A percentile compares a stretch with the other conserved stretches of the same genome.
Conservation (phyloP, 1,140 invertebrate species). For the Drosophila mauritiana region DNA sequence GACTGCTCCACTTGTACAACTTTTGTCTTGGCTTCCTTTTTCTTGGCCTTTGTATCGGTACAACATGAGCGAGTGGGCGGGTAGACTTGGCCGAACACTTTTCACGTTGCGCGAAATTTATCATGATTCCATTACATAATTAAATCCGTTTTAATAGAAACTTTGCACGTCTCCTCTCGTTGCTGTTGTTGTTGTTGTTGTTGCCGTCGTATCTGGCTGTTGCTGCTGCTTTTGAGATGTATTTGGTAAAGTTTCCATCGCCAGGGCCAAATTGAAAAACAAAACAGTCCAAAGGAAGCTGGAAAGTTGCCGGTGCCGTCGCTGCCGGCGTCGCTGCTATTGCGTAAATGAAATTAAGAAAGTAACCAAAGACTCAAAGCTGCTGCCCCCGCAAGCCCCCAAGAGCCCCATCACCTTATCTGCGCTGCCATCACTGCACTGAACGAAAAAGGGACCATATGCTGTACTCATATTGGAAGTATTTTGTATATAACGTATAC, state of each 20-base stretch:
- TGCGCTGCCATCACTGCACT: conserved; percentile 22
- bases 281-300: conserved; percentile 74
- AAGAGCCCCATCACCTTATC: conserved; percentile 24
- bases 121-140: conserved; percentile 84
- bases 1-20: conserved; percentile 43
- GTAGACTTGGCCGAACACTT: conserved; percentile 68
- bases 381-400: conserved; percentile 29
- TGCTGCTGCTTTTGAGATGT: conserved; percentile 74
- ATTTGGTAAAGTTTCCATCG: conserved; percentile 76
- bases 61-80: conserved; percentile 19
- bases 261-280: conserved; percentile 75
- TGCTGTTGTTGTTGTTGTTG: conserved; percentile 54
- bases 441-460: neutral
- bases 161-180: conserved; percentile 66
- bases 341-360: conserved; percentile 81
- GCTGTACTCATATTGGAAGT: neutral
- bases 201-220: conserved; percentile 31
- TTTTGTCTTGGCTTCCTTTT: conserved; percentile 41
- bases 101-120: conserved; percentile 82
- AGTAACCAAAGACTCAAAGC: conserved; percentile 79
- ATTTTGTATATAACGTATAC: neutral
- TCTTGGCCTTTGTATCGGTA: conserved; percentile 37
- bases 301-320: conserved; percentile 62
- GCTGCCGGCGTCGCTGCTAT: conserved; percentile 46
- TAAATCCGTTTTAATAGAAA: conserved; percentile 84